Evolutionary conservation across 2,113 vertebrate genomes (phyloP), one percentile per base, ranked within the genome.

Genomic region (Leucopsar rothschildi): DNA sequence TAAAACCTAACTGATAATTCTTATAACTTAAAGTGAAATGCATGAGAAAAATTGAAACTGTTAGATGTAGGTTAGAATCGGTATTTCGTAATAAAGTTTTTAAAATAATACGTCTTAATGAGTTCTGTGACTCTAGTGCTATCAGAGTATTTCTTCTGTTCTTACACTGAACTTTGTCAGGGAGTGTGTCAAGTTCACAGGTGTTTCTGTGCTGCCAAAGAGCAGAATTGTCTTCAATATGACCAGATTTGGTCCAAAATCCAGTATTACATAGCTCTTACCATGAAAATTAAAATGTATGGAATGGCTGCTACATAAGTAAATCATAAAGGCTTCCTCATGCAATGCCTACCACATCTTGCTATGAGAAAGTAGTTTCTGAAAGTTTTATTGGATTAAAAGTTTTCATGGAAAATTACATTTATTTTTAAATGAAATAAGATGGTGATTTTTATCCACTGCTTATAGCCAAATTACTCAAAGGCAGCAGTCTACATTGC

Each of bases 401-500:
- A 83, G 40, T 90, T 70, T 86, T 94, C 25, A 78, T 78, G 64
- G 60, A 93, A 94, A 94, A 82, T 52, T 80, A 22, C 63, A 45
- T 82, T 73, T 94, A 72, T 94, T 93, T 97, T 93, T 75, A 85
- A 96, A 84, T 70, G 12, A 90, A 95, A 88, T 80, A 87, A 86
- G 15, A 37, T 19, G 31, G 23, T 68, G 57, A 90, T 79, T 96
- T 97, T 94, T 73, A 94, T 95, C 83, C 92, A 52, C 45, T 49
- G 19, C 44, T 82, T 52, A 56, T 95, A 73, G 90, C 93, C 92
- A 92, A 95, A 92, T 92, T 79, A 92, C 73, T 90, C 79, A 87
- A 82, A 97, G 92, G 66, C 95, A 93, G 59, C 92, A 94, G 87
- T 95, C 90, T 65, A 83, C 76, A 12, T 94, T 94, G 93, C 79